Base-by-base conservation (phyloP, 2,113 vertebrate genomes). In the Poeciliopsis occidentalis region DNA sequence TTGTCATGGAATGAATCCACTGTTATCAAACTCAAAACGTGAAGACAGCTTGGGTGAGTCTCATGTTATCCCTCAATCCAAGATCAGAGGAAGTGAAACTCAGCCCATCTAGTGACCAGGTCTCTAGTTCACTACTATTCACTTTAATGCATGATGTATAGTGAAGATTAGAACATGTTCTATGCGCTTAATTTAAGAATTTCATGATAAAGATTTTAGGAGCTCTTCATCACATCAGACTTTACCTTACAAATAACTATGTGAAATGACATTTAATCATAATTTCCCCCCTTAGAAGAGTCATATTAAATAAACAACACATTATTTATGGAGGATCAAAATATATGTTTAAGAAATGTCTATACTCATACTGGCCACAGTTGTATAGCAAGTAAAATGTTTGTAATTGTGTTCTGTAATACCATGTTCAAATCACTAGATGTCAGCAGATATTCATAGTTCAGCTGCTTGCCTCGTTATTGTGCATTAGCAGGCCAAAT, bases 391-490 rank as follows among this genome's bases (percentile, higher is more conserved):
- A n/a, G 47, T 41, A 41, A 37, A 13, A 17, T 17, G 41, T 17
- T 44, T 47, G 17, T 17, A 47, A 47, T 19, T 19, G 44, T 47
- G 13, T 19, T 24, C 22, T 54, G 51, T 57, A 57, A 24, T 57
- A 57, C 51, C 24, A n/a, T 57, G 17, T 57, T 57, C 51, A 4
- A 8, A 11, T 80, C 92, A 91, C 89, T 92, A 91, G 92, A 87
- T 92, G 92, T 78, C 87, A 91, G 83, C 65, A 80, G 26, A 83
- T 65, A 37, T 57, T 75, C 12, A 83, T 24, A 64, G 68, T 78
- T 76, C 0, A 65, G n/a, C 17, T 7, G 4, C 32, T 31, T 64
- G 34, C 69, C 17, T 12, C 12, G 3, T 17, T 15, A 10, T 30
- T 82, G 61, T 71, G 69, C 71, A 3, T 44, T 41, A 63, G 69